phyloP scores from a whole-genome alignment of 2,113 vertebrate genomes.

The Synodontis membranacea region DNA sequence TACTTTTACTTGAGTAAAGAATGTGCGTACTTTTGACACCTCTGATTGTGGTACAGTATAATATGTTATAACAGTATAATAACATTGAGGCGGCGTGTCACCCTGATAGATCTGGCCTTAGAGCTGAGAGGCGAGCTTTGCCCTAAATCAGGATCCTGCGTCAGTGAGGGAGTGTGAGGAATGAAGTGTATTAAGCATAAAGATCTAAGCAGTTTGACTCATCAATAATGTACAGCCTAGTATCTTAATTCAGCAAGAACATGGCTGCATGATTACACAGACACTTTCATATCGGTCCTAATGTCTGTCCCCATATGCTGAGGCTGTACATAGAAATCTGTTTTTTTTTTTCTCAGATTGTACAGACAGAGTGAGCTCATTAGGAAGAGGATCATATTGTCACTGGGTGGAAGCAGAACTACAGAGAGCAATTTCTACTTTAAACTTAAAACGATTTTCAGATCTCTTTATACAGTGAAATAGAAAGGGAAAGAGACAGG shows the following conservation, averaged over 20 bases:
- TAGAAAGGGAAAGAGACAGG: conserved; percentile 9
- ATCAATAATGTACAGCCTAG: neutral
- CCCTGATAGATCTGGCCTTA: neutral
- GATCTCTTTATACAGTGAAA: neutral
- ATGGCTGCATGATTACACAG: neutral
- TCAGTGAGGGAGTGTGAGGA: too few relatives aligned
- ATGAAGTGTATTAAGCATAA: neutral
- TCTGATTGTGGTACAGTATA: too few relatives aligned
- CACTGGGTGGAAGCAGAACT: neutral
- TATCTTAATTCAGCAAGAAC: neutral
- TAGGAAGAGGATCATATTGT: neutral
- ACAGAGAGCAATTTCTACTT: neutral
- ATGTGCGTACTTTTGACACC: too few relatives aligned
- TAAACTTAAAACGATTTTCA: conserved; percentile 13
- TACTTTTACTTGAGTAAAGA: too few relatives aligned
- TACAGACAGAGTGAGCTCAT: neutral
- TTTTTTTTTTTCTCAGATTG: neutral
- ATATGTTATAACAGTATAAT: too few relatives aligned
- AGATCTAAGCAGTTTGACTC: neutral
- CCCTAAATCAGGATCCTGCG: neutral
- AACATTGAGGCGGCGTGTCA: too few relatives aligned
- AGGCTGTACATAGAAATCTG: neutral
- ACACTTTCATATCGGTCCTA: neutral
- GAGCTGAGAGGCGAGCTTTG: neutral
- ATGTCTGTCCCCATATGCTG: neutral